Evolutionary conservation across 1,140 invertebrate genomes (phyloP).

Genomic region (Pseudomyrmex cubaensis): DNA sequence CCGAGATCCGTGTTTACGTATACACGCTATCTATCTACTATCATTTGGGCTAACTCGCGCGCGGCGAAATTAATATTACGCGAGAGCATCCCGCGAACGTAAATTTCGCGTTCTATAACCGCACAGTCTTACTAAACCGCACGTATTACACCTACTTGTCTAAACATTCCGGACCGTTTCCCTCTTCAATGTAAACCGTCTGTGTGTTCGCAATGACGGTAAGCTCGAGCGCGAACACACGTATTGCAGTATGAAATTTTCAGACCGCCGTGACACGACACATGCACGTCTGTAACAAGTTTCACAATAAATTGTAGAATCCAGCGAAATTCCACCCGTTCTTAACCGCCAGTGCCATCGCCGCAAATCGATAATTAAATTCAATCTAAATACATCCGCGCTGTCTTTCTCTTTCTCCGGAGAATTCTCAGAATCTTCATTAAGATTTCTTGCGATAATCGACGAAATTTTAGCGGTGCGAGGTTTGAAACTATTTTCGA

Average conservation of each 20-base stretch:
- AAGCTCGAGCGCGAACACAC: slow-evolving; percentile 6
- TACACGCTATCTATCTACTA: background rate
- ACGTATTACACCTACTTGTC: background rate
- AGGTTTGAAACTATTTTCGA: background rate
- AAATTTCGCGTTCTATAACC: slow-evolving; percentile 5
- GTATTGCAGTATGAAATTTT: slow-evolving; percentile 16
- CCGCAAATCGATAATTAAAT: no score
- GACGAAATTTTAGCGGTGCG: background rate
- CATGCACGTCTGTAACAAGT: background rate
- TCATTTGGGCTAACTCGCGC: slow-evolving; percentile 30
- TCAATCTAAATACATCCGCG: background rate
- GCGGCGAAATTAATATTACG: slow-evolving; percentile 31
- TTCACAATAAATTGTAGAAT: background rate
- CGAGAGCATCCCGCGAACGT: background rate
- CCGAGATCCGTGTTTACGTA: background rate
- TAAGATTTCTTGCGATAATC: background rate
- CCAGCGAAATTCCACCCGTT: background rate
- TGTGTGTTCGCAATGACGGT: slow-evolving; percentile 18
- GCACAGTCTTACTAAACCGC: background rate
- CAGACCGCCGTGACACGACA: background rate
- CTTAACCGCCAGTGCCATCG: background rate
- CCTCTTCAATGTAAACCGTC: slow-evolving; percentile 28
- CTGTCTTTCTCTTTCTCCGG: background rate
- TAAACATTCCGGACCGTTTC: slow-evolving; percentile 34
- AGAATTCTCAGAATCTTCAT: slow-evolving; percentile 12